Evolutionary conservation across 2,888 invertebrate species (phyloP).

Genomic region (Epirrhoe tristata): DNA sequence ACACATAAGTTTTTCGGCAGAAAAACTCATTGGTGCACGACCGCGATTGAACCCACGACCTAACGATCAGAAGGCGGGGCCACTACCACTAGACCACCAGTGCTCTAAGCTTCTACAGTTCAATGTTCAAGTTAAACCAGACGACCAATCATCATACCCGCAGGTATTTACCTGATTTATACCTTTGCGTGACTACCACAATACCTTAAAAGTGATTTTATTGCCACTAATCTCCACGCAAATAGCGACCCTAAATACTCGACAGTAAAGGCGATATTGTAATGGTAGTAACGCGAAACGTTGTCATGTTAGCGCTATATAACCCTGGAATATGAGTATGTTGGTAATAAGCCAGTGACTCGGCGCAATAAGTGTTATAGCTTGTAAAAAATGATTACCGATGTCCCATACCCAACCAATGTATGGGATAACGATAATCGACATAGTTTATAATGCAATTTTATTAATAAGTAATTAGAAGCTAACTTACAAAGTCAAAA

Average conservation of each 20-base stretch:
- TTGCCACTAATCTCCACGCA: slow-evolving; percentile 57
- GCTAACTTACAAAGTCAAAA: no score
- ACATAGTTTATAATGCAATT: no score
- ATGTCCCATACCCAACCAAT: no score
- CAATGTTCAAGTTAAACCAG: slow-evolving; percentile 40
- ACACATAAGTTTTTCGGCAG: no score
- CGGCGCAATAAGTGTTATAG: slow-evolving; percentile 2
- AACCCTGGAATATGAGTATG: slow-evolving; percentile 62
- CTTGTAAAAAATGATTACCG: background rate
- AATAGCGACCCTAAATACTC: slow-evolving; percentile 58
- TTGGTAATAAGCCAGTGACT: slow-evolving; percentile 8
- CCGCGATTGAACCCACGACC: no score
- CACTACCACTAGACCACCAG: no score
- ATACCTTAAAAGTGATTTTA: slow-evolving; percentile 78
- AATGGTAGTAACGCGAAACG: slow-evolving; percentile 49
- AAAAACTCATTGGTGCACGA: no score
- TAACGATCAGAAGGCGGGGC: no score
- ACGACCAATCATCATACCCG: slow-evolving; percentile 59
- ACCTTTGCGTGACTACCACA: slow-evolving; percentile 72
- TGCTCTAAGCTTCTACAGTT: no score
- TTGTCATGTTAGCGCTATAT: slow-evolving; percentile 75
- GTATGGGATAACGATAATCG: no score
- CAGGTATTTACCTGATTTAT: slow-evolving; percentile 78
- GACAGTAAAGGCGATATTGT: slow-evolving; percentile 58
- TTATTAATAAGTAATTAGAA: no score